These are phyloP conservation scores for Noctua janthe DNA, from an alignment of 2,888 invertebrate species.

Conservation along the genomic window DNA sequence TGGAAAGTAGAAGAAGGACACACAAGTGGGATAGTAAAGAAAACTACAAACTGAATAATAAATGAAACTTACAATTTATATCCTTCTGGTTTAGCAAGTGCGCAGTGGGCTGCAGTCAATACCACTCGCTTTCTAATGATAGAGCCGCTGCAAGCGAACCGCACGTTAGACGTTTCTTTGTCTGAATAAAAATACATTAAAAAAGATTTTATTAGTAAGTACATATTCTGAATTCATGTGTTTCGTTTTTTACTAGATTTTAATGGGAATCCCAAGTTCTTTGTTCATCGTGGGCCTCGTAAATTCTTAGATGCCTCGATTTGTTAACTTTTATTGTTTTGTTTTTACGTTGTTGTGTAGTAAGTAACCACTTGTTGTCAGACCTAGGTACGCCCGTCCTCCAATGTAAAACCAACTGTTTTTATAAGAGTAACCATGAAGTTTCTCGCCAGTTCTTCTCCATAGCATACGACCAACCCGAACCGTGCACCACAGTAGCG, in stretches of 20 bases:
- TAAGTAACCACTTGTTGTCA: neutral
- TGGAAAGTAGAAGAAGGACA: neutral
- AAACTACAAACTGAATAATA: neutral
- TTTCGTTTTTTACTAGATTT: neutral
- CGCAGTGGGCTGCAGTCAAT: constrained; percentile 95
- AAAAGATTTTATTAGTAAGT: neutral
- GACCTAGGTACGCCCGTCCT: neutral
- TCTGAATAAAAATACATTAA: constrained; percentile 83
- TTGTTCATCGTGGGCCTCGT: neutral
- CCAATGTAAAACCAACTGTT: neutral
- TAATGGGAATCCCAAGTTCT: neutral
- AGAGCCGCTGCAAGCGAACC: constrained; percentile 94
- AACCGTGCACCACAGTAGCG: neutral
- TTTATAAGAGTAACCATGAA: neutral
- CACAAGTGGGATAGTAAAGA: neutral
- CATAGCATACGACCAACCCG: neutral
- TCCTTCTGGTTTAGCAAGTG: constrained; percentile 93
- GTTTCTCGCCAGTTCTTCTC: neutral
- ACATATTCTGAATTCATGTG: neutral
- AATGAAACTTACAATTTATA: constrained; percentile 92
- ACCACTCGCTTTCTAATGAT: constrained; percentile 92
- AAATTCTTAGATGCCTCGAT: neutral
- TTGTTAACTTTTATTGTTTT: neutral
- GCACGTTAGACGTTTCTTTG: constrained; percentile 91
- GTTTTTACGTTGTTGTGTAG: neutral